Evolutionary conservation across 2,113 vertebrate genomes (phyloP).

Genomic region (Pituophis catenifer): DNA sequence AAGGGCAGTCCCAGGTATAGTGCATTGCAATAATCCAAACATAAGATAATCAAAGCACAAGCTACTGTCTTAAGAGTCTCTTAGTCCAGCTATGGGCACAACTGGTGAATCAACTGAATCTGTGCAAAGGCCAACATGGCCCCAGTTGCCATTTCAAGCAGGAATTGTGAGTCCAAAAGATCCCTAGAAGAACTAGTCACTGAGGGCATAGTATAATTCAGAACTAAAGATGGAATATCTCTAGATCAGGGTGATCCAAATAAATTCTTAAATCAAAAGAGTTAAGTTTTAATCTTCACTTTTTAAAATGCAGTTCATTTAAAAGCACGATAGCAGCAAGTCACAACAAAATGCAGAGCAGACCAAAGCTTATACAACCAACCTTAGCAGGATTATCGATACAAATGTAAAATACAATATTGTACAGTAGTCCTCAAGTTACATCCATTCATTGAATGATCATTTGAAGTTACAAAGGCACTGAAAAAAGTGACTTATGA

Average conservation of each 20-base stretch:
- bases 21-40: neutral
- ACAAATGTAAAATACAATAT: neutral
- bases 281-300: neutral
- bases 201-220: neutral
- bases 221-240: neutral
- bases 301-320: neutral
- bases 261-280: neutral
- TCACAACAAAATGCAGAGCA: neutral
- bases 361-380: neutral
- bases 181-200: neutral
- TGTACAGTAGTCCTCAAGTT: neutral
- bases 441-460: neutral
- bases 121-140: neutral
- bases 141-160: too few relatives aligned
- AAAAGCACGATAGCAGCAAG: neutral
- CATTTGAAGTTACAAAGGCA: neutral
- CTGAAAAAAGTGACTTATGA: neutral
- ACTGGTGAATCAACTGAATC: neutral
- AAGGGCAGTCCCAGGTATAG: neutral
- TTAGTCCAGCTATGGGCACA: neutral
- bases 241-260: neutral
- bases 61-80: neutral
- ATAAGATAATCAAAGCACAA: neutral
- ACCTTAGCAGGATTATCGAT: neutral
- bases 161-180: neutral